Evolutionary conservation across 2,888 invertebrate genomes (phyloP).

Genomic region (Yponomeuta sedellus): DNA sequence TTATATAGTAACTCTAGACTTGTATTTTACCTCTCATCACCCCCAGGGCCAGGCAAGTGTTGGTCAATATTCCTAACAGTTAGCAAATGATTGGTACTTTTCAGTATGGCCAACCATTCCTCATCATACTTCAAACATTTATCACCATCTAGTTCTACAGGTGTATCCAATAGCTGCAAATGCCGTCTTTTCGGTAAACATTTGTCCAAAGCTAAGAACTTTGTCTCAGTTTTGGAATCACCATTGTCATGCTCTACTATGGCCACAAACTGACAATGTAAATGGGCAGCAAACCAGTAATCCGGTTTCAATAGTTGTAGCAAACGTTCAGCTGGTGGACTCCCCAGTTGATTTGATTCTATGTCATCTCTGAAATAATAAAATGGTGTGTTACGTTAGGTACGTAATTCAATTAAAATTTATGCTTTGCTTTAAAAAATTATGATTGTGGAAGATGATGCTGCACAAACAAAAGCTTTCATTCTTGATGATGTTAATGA

Average conservation of each 20-base stretch:
- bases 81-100: slow-evolving; percentile 91
- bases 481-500: no score
- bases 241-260: slow-evolving; percentile 83
- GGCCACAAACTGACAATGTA: slow-evolving; percentile 97
- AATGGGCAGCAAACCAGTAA: slow-evolving; percentile 98
- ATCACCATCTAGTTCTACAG: slow-evolving; percentile 71
- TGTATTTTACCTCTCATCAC: slow-evolving; percentile 75
- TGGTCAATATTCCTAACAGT: slow-evolving; percentile 81
- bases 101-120: slow-evolving; percentile 95
- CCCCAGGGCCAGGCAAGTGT: slow-evolving; percentile 90
- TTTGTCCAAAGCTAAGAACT: slow-evolving; percentile 97
- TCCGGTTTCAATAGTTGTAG: slow-evolving; percentile 87
- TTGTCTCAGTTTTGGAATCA: slow-evolving; percentile 70
- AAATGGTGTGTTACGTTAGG: slow-evolving; percentile 2
- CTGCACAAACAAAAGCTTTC: no score
- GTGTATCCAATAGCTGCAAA: slow-evolving; percentile 87
- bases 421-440: neutral
- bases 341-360: slow-evolving; percentile 88
- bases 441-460: no score
- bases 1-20: no score
- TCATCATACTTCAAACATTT: slow-evolving; percentile 84
- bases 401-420: neutral
- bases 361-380: slow-evolving; percentile 84
- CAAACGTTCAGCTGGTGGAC: slow-evolving; percentile 88
- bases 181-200: slow-evolving; percentile 93